These are phyloP conservation scores for Catocala fraxini DNA, from an alignment of 2,888 invertebrate genomes.

Conservation along the genomic window DNA sequence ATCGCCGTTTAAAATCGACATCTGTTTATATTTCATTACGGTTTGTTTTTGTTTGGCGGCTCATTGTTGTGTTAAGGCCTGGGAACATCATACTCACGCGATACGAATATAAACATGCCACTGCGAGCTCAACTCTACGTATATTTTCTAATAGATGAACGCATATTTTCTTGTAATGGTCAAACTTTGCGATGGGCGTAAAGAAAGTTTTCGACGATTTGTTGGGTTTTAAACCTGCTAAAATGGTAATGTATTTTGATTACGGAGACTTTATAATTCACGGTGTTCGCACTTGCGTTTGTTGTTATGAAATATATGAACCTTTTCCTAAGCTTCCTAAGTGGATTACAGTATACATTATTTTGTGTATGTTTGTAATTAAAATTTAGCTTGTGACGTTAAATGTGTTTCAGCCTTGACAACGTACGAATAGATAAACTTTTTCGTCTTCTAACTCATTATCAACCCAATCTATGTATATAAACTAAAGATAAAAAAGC, in stretches of 20 bases:
- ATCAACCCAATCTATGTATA: too few relatives aligned
- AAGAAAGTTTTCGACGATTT: slow-evolving; percentile 66
- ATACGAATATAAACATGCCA: slow-evolving; percentile 76
- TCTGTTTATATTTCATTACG: slow-evolving; percentile 57
- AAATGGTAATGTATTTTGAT: slow-evolving; percentile 50
- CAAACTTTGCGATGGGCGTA: slow-evolving; percentile 74
- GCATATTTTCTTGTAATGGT: slow-evolving; percentile 83
- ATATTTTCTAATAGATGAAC: slow-evolving; percentile 82
- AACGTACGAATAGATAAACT: too few relatives aligned
- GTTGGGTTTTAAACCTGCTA: slow-evolving; percentile 65
- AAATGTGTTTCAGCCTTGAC: background rate
- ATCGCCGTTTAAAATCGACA: slow-evolving; percentile 53
- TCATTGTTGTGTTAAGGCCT: slow-evolving; percentile 45
- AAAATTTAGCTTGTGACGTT: background rate
- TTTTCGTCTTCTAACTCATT: too few relatives aligned
- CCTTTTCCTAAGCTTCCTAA: background rate
- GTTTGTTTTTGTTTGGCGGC: slow-evolving; percentile 57
- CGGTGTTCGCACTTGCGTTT: slow-evolving; percentile 34
- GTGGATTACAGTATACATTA: background rate
- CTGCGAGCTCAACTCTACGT: slow-evolving; percentile 60
- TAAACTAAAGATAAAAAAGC: too few relatives aligned
- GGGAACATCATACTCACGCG: slow-evolving; percentile 67
- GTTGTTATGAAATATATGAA: slow-evolving; percentile 28
- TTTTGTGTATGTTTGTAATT: background rate
- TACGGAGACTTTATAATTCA: slow-evolving; percentile 43